These are phyloP conservation scores for Syritta pipiens DNA, from an alignment of 2,888 invertebrate species.

Conservation along the genomic window DNA sequence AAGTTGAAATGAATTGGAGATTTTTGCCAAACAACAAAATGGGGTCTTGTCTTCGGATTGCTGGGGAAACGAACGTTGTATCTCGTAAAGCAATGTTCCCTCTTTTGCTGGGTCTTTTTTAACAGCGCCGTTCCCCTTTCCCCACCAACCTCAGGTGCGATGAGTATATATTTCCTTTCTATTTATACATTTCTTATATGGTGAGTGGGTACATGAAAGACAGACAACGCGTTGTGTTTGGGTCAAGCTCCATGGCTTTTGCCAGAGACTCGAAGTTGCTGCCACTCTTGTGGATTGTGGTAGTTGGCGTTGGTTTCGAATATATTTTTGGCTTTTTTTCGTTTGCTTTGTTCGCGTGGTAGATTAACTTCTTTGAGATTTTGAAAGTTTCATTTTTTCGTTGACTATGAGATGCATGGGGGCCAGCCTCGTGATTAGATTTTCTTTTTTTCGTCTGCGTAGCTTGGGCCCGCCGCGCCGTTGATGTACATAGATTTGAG, in stretches of 20 bases:
- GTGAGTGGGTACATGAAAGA: conserved; percentile 12
- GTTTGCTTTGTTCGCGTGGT: conserved; percentile 17
- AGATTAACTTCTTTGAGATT: conserved; percentile 36
- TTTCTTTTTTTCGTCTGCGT: conserved; percentile 12
- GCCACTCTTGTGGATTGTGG: conserved; percentile 9
- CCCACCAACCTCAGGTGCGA: conserved; percentile 8
- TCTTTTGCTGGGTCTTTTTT: conserved; percentile 53
- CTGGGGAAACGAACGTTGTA: conserved; percentile 47
- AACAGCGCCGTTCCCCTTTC: conserved; percentile 33
- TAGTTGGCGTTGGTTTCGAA: conserved; percentile 56
- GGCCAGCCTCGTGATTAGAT: conserved; percentile 1
- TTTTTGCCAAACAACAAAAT: conserved; percentile 42
- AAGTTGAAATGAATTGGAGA: conserved; percentile 39
- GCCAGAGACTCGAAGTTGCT: conserved; percentile 60
- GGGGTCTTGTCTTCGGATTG: conserved; percentile 58
- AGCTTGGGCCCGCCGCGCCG: conserved; percentile 16
- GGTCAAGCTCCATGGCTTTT: conserved; percentile 63
- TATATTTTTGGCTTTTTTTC: conserved; percentile 1
- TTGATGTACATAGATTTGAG: conserved; percentile 20
- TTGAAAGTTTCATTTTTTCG: conserved; percentile 54
- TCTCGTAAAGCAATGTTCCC: conserved; percentile 53
- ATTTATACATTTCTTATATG: conserved; percentile 52
- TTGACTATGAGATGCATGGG: conserved; percentile 20
- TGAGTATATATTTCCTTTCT: conserved; percentile 62
- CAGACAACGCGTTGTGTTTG: conserved; percentile 45